Evolutionary conservation across 2,113 vertebrate genomes (phyloP), one percentile per base, ranked within the genome.

Genomic region (Tauraco erythrolophus): DNA sequence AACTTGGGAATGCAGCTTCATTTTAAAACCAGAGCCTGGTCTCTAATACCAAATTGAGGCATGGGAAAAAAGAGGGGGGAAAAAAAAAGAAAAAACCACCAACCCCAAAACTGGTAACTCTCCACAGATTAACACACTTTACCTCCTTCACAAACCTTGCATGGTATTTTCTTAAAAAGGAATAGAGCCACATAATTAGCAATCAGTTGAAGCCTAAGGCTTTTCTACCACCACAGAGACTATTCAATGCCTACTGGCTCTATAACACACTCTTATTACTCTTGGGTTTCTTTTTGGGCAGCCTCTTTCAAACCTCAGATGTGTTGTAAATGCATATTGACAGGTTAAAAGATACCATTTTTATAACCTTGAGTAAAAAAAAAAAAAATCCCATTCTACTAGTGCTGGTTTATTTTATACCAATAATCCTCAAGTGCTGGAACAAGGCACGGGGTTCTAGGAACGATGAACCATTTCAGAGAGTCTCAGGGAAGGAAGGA

Each of bases 191-290:
- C 94, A 69, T 96, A 97, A 96, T 95, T 96, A 96, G 94, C 96
- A 97, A 97, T 94, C 84, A 91, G 86, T 96, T 78, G 79, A 81
- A 95, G 95, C 95, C 96, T 95, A 95, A 95, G 96, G 94, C 94
- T 94, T 92, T 97, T 92, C 86, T 95, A 61, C 91, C 61, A 72
- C 95, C 95, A 87, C 92, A 79, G 91, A 95, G 89, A 94, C 89
- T 72, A 84, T 94, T 95, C 92, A 96, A 27, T 89, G 83, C 94
- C 69, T 87, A 91, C 94, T 94, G 89, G 96, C 91, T 93, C 91
- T 60, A 16, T 45, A 89, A 72, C 94, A 72, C 86, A 50, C 91
- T 93, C 90, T 39, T n/a, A 60, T 84, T 97, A 70, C 95, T 80
- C 94, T 41, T 94, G 91, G 86, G 87, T 94, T 96, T 95, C 96